Percentiles rank a stretch among this genome's conserved stretches.
These are phyloP conservation scores for Cantharis rufa DNA, from an alignment of 2,888 invertebrate genomes.

Conservation along the genomic window DNA sequence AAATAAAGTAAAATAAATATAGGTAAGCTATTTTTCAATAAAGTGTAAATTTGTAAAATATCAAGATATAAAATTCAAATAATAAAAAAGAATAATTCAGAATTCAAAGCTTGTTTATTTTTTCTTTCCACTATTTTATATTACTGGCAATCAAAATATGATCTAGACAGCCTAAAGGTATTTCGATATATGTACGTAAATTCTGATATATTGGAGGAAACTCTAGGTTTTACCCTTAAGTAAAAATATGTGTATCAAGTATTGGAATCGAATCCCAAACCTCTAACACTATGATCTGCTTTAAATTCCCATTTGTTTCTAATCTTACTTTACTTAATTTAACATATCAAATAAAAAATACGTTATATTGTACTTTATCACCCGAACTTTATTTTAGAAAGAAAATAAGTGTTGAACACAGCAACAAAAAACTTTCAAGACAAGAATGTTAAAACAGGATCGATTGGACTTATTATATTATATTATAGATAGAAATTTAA, in stretches of 20 bases:
- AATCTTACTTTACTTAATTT: constrained; percentile 33
- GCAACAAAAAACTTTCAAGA: no score
- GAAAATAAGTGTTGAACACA: neutral
- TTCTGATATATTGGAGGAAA: constrained; percentile 53
- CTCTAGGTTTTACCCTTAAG: constrained; percentile 53
- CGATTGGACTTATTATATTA: neutral
- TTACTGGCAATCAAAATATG: constrained; percentile 52
- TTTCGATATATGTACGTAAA: constrained; percentile 54
- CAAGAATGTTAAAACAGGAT: neutral
- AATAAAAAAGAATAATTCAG: constrained; percentile 3
- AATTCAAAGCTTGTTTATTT: constrained; percentile 22
- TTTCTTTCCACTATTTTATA: constrained; percentile 37
- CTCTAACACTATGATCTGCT: constrained; percentile 53
- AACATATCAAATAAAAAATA: neutral
- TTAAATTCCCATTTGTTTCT: constrained; percentile 55
- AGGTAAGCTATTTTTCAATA: neutral
- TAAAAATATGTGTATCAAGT: constrained; percentile 58
- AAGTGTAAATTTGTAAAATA: neutral
- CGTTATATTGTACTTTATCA: neutral
- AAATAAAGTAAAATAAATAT: neutral
- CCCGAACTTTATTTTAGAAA: neutral
- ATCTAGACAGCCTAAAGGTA: constrained; percentile 54
- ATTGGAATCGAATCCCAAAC: constrained; percentile 54
- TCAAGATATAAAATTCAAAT: neutral
- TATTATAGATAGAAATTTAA: no score